Evolutionary conservation across 2,113 vertebrate species (phyloP).

Genomic region (Gallinago undulata): DNA sequence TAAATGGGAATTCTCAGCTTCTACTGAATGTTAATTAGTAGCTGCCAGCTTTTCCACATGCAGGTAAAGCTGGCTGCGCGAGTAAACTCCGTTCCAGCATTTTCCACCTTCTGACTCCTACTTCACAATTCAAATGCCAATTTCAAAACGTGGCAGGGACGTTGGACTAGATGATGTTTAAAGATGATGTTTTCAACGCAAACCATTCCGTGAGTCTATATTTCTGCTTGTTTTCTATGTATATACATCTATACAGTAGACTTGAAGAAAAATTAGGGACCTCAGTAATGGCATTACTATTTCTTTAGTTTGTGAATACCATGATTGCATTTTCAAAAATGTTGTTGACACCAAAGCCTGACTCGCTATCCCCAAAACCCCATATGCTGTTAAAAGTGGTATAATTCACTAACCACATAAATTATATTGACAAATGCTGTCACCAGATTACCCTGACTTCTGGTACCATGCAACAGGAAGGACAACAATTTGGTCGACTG

Average conservation of each 20-base stretch:
- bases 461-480: neutral
- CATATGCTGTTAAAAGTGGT: neutral
- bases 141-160: fast-evolving
- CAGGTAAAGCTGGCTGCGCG: neutral
- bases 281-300: neutral
- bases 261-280: neutral
- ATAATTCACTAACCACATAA: neutral
- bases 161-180: neutral
- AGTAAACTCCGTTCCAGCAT: neutral
- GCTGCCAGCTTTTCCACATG: neutral
- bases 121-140: neutral
- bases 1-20: neutral
- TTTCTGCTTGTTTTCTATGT: neutral
- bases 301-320: neutral
- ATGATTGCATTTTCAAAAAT: neutral
- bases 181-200: neutral
- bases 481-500: neutral
- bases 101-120: neutral
- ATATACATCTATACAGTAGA: neutral
- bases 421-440: neutral
- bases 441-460: neutral
- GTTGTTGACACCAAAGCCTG: neutral
- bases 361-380: neutral
- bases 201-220: neutral
- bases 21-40: neutral